Evolutionary conservation across 2,113 vertebrate species (phyloP), one percentile per base, ranked within the genome.

Genomic region (Candoia aspera): DNA sequence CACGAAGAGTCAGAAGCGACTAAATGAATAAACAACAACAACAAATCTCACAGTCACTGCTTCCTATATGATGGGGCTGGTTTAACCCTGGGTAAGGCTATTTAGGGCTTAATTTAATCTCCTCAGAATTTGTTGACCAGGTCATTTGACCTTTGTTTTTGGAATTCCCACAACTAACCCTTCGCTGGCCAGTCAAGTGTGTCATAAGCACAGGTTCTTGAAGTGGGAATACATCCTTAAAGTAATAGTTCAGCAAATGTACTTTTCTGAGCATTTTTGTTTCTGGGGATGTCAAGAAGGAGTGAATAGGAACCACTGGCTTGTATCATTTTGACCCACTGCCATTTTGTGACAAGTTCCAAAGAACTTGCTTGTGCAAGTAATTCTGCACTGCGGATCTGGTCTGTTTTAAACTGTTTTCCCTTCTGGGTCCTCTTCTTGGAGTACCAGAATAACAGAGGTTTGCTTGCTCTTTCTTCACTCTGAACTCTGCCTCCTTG

Each of bases 401-500:
- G 46, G 26, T 29, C 1, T 73, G 46, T 53, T 62, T 60, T 62
- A 29, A 92, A 49, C 29, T 2, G 33, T 29, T 55, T 29, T 64
- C 60, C 17, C 84, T 84, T 89, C 42, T 54, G 73, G n/a, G 87
- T 4, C 53, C 29, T 42, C 46, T 60, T 57, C 68, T 33, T n/a
- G 86, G 58, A 92, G 49, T 23, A 60, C 29, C 59, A 60, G 60
- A 90, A 90, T 54, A 73, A 54, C 21, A 86, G 64, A 85, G 1
- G 64, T 11, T 24, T 94, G 90, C 92, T 64, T 19, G 64, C 0
- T 58, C 10, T 37, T 62, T 59, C 6, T 46, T 12, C 84, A 91
- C 90, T 17, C 0, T 24, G 94, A 89, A 33, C 6, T 8, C 10
- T 90, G 9, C 15, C 92, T 33, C 26, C 91, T 93, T 93, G 59